Conservation (phyloP, 2,797 vertebrate genomes). For the Lateolabrax maculatus region DNA sequence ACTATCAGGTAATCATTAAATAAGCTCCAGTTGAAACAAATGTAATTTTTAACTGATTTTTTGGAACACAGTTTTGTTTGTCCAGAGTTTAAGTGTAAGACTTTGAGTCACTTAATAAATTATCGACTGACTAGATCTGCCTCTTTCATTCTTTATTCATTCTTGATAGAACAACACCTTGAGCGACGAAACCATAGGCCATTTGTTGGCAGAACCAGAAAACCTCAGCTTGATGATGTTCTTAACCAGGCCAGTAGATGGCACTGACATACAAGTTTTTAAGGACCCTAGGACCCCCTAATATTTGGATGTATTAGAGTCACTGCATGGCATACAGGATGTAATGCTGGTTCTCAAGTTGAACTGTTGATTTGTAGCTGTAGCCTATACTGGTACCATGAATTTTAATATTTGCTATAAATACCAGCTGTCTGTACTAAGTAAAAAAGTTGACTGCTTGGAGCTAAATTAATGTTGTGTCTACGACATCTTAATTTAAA, state of each 20-base stretch:
- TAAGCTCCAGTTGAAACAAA: not conserved
- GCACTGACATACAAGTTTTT: slow-evolving; percentile 39
- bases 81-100: not conserved
- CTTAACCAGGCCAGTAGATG: slow-evolving; percentile 61
- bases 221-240: not conserved
- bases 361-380: not conserved
- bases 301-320: not conserved
- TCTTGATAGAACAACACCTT: not conserved
- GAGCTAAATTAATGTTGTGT: not conserved
- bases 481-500: not conserved
- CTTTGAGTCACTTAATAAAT: slow-evolving; percentile 29
- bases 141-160: too few relatives aligned
- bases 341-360: not conserved
- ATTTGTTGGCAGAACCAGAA: not conserved
- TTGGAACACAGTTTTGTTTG: not conserved
- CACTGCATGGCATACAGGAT: not conserved
- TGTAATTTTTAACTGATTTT: not conserved
- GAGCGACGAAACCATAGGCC: too few relatives aligned
- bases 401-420: not conserved
- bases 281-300: not conserved
- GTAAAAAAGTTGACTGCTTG: not conserved
- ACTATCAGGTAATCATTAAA: not conserved
- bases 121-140: too few relatives aligned
- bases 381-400: not conserved
- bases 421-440: too few relatives aligned